Percentiles rank a stretch among this genome's conserved stretches.
These are phyloP conservation scores for Hartigia nigra DNA, from an alignment of 2,888 invertebrate genomes.

Conservation along the genomic window DNA sequence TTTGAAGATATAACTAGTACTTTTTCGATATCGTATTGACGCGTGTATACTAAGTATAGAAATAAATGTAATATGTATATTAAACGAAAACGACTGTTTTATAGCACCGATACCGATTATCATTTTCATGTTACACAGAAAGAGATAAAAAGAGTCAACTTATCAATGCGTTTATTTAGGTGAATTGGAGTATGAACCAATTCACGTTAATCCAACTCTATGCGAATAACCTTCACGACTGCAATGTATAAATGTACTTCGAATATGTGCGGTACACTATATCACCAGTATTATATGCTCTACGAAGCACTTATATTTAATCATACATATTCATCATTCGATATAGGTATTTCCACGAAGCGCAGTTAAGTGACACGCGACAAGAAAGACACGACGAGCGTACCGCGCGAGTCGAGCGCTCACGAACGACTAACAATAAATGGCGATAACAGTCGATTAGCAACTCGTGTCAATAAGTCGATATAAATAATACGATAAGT, in stretches of 20 bases:
- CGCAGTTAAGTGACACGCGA: background rate
- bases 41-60: background rate
- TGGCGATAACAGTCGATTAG: conserved; percentile 5
- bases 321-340: background rate
- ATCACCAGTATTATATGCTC: background rate
- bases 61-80: background rate
- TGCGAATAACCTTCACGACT: background rate
- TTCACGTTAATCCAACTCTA: background rate
- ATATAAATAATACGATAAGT: background rate
- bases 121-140: background rate
- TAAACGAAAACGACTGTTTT: background rate
- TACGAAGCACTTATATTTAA: background rate
- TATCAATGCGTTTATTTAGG: background rate
- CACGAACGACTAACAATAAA: background rate
- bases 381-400: background rate
- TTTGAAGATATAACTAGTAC: background rate
- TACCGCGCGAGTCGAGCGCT: background rate
- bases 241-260: background rate
- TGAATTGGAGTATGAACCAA: background rate
- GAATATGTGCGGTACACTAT: background rate
- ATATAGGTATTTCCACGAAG: background rate
- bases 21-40: background rate
- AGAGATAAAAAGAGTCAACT: background rate
- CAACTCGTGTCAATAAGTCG: background rate
- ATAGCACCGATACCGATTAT: background rate